Evolutionary conservation across 2,113 vertebrate genomes (phyloP).

Genomic region (Coracopsis vasa): DNA sequence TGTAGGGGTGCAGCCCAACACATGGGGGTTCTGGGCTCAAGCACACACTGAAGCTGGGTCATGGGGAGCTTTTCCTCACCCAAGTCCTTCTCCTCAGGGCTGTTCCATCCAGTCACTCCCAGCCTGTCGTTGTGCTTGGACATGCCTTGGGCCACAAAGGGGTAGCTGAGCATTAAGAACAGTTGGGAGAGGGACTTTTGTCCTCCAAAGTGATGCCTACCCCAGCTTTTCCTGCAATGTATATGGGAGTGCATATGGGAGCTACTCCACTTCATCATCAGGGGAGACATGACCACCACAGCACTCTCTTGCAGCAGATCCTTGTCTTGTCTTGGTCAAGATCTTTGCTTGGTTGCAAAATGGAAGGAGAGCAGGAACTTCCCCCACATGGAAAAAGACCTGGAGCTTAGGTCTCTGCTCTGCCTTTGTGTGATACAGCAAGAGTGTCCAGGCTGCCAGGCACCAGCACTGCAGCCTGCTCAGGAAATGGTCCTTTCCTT

Average conservation of each 20-base stretch:
- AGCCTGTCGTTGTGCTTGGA: not conserved
- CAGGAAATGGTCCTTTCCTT: not conserved
- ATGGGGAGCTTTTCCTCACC: not conserved
- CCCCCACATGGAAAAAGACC: not conserved
- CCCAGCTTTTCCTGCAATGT: not conserved
- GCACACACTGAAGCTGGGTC: not conserved
- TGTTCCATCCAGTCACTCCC: not conserved
- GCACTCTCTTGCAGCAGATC: not conserved
- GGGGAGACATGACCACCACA: not conserved
- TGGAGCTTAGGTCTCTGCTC: not conserved
- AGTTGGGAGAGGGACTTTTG: not conserved
- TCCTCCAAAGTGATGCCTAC: not conserved
- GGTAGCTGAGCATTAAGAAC: not conserved
- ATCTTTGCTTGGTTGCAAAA: fast-evolving
- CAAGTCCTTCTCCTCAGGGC: not conserved
- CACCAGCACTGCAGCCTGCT: not conserved
- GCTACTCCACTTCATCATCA: not conserved
- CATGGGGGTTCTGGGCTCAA: not conserved
- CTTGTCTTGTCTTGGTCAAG: not conserved
- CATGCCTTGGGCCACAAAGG: fast-evolving
- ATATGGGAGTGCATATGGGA: too few relatives aligned
- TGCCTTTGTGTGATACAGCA: not conserved
- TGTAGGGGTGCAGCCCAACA: not conserved
- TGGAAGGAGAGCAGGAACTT: not conserved
- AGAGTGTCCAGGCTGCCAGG: not conserved